phyloP scores from a whole-genome alignment of 1,140 invertebrate genomes.

The Leptinotarsa lineolata region DNA sequence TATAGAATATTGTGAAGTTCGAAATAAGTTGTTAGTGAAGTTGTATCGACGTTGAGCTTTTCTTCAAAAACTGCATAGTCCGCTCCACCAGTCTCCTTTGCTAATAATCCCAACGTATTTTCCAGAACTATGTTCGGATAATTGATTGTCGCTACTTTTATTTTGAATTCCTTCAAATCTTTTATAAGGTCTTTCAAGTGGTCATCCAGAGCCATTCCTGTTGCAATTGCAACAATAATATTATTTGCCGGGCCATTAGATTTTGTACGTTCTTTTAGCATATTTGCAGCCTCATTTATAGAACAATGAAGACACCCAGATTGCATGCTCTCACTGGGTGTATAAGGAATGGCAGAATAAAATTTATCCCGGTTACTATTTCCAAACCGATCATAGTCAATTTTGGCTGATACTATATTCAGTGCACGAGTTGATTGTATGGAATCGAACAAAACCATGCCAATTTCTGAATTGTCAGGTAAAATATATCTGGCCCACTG shows the following conservation, averaged over 20 bases:
- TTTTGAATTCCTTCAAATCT: constrained; percentile 51
- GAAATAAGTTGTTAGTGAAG: constrained; percentile 60
- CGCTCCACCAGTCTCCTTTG: constrained; percentile 56
- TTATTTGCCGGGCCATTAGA: constrained; percentile 58
- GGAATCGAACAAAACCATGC: constrained; percentile 57
- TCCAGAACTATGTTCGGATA: constrained; percentile 56
- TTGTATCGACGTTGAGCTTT: constrained; percentile 59
- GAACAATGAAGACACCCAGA: constrained; percentile 60
- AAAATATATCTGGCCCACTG: constrained; percentile 63
- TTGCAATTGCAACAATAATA: constrained; percentile 61
- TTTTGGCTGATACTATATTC: constrained; percentile 42
- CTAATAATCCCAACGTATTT: constrained; percentile 57
- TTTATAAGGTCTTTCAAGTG: constrained; percentile 49
- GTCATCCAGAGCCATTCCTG: constrained; percentile 55
- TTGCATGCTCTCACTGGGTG: constrained; percentile 56
- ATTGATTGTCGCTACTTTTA: constrained; percentile 59
- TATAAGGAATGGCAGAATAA: constrained; percentile 60
- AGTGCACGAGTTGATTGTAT: constrained; percentile 46
- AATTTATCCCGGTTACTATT: constrained; percentile 55
- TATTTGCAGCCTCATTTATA: constrained; percentile 58
- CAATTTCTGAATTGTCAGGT: constrained; percentile 59
- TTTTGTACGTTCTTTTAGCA: constrained; percentile 58
- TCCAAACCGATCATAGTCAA: constrained; percentile 49
- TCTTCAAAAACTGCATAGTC: constrained; percentile 60
- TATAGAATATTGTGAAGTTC: constrained; percentile 60